Evolutionary conservation across 2,888 invertebrate genomes (phyloP), one percentile per base, ranked within the genome.

Genomic region (Eulithis testata): DNA sequence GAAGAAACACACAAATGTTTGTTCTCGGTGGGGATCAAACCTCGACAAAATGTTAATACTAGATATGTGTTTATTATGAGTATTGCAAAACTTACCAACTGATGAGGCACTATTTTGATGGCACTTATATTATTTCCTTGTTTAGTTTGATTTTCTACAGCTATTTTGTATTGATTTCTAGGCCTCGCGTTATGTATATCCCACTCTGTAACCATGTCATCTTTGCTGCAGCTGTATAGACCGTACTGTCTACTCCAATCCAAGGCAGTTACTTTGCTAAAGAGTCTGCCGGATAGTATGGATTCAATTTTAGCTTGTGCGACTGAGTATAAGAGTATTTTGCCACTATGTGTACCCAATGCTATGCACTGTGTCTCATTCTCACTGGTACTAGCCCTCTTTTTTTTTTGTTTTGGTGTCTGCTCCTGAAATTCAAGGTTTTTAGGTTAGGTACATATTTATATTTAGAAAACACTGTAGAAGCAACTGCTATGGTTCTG

Each of bases 261-360:
- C 51, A 96, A 72, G 11, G 94, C 91, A 11, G 79, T 83, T 3
- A 93, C 77, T 69, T 81, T 85, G 52, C 84, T 85, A 51, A 90
- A 93, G 4, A 94, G 89, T 54, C 93, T 95, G 66, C 89, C 59
- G 4, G 72, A 86, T 78, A 96, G 85, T 21, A 94, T 90, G 43
- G 89, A 94, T 75, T 95, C 94, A 31, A 96, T 86, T 83, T 94
- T 94, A 21, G 94, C 95, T 83, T 95, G 94, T 3, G 94, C 86
- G 36, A 96, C 90, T 55, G 96, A 96, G 82, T 97, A 97, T 68
- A 97, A 84, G 43, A 96, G 89, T 60, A 97, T 90, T 71, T 94
- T 94, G 58, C 97, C 97, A 74, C 94, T 94, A 3, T 93, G 93
- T 21, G 97, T 96, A 56, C 97, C 97, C 82, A 97, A 89, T 0